Conservation (phyloP, 2,113 vertebrate genomes). For the Labeo rohita region DNA sequence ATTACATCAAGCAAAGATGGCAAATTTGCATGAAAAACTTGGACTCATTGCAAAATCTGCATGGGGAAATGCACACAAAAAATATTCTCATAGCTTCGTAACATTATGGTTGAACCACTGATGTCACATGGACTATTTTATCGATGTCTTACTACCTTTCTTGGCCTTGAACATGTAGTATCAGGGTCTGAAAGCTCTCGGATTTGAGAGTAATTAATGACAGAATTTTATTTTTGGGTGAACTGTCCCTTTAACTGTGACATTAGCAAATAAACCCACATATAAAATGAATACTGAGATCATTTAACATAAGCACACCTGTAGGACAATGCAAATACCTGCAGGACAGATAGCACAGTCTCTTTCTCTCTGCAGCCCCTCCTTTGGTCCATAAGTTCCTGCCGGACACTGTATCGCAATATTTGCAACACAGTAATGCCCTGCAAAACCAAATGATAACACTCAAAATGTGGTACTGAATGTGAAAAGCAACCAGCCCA, state of each 20-base stretch:
- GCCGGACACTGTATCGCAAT: constrained; percentile 72
- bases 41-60: not conserved
- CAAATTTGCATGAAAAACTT: not conserved
- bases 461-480: not conserved
- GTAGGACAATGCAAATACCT: constrained; percentile 67
- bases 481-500: not conserved
- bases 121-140: no score
- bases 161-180: no score
- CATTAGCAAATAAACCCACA: not conserved
- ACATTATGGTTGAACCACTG: no score
- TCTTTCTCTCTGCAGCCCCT: constrained; percentile 66
- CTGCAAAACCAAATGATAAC: constrained; percentile 62
- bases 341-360: constrained; percentile 75
- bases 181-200: no score
- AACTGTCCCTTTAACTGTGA: not conserved
- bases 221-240: no score
- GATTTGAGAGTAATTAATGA: no score
- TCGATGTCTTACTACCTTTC: no score
- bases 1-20: not conserved
- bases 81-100: no score
- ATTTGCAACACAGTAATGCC: constrained; percentile 77
- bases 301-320: not conserved
- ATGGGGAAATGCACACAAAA: no score
- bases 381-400: constrained; percentile 76
- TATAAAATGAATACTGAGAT: not conserved